Conservation (phyloP, 2,113 vertebrate genomes). For the Laticauda colubrina region DNA sequence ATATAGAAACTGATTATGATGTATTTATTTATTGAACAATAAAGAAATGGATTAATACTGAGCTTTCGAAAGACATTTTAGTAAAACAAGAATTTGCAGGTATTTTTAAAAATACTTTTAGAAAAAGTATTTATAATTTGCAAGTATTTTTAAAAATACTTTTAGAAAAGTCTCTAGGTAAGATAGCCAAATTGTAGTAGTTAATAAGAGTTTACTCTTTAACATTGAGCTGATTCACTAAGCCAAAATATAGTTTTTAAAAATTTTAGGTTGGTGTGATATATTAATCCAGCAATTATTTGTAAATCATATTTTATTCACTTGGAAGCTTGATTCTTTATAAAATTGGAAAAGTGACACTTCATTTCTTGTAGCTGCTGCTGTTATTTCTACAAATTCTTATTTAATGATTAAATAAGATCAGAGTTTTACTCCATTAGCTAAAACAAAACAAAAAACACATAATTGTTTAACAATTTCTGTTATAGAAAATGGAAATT, state of each 20-base stretch:
- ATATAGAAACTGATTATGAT: background rate
- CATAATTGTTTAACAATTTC: constrained; percentile 76
- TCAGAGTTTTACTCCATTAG: constrained; percentile 68
- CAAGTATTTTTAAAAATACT: background rate
- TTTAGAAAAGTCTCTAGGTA: background rate
- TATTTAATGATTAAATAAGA: constrained; percentile 69
- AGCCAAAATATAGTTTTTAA: background rate
- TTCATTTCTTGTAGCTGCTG: background rate
- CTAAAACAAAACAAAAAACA: constrained; percentile 63
- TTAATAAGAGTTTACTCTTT: background rate
- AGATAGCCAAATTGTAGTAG: background rate
- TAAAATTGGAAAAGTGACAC: background rate
- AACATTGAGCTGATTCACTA: background rate
- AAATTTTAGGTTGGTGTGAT: background rate
- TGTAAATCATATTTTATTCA: background rate
- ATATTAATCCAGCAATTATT: background rate
- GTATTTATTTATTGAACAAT: background rate
- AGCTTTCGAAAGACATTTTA: background rate
- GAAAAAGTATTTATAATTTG: background rate
- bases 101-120: background rate
- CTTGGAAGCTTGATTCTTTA: constrained; percentile 29
- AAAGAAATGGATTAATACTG: background rate
- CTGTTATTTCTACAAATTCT: constrained; percentile 55
- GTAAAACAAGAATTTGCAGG: background rate
- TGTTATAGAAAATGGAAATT: constrained; percentile 69